Base-by-base conservation (phyloP, 2,113 vertebrate species). In the Notiomystis cincta region DNA sequence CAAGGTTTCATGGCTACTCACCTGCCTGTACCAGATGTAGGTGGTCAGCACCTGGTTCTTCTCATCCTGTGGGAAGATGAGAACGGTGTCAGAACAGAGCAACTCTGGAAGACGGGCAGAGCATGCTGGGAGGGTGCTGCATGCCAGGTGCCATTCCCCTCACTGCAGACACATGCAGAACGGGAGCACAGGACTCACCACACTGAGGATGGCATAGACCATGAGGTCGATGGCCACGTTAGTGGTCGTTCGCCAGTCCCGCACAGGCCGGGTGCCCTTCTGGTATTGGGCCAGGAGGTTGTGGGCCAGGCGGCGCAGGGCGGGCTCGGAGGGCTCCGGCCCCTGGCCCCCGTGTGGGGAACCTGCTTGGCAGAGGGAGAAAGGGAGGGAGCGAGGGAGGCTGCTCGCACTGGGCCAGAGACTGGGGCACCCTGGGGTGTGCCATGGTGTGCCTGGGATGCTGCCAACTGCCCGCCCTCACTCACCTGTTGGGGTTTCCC, bases 11-110 rank as follows among this genome's bases (percentile, higher is more conserved):
- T 2, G 3, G 13, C 21, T 5, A 45, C 97, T 98, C 93, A 99
- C 99, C 98, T 99, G 99, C 90, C 99, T 98, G 97, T 99, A 99
- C 99, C 99, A 99, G 85, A 99, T 98, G 33, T 99, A 99, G 6
- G 99, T 99, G 65, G 99, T 99, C 94, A 99, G 95, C 37, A 99
- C 99, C 93, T 99, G 99, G 93, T 99, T 99, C 97, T 99, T 99
- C 96, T 99, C 99, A 82, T 99, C 99, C 99, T 99, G 97, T 33
- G 30, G 81, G 90, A 88, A 76, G 42, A 91, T 44, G 48, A 77
- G 21, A 40, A 37, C 0, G 0, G 28, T 17, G 54, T 60, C 8
- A 11, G 48, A 24, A 2, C 1, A 0, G 30, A 7, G 8, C 18
- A 8, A 3, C n/a, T 17, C 28, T 0, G 1, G 75, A 35, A 16